Percentiles rank a stretch among this genome's conserved stretches.
phyloP scores from a whole-genome alignment of 2,888 invertebrate genomes.

The Conomelus anceps region DNA sequence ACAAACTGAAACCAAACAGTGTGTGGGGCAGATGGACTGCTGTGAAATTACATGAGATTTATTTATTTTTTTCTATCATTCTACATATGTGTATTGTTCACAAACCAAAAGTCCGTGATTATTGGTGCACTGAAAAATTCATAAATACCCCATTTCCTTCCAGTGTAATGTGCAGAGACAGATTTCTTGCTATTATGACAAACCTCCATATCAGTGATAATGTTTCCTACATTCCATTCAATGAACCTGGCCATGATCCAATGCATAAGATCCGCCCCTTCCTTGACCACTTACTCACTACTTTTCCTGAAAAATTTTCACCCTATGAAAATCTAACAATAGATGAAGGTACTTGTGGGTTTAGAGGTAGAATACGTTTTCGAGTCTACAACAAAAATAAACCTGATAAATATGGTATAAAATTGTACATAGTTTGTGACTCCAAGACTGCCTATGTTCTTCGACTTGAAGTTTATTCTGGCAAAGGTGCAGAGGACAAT shows the following conservation, averaged over 20 bases:
- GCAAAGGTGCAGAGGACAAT: constrained; percentile 10
- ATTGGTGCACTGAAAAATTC: constrained; percentile 7
- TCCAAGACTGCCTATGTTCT: constrained; percentile 15
- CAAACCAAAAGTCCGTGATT: constrained; percentile 6
- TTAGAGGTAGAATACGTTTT: constrained; percentile 14
- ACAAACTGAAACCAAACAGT: constrained; percentile 12
- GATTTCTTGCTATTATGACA: constrained; percentile 6
- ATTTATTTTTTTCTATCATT: constrained; percentile 13
- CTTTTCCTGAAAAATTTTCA: constrained; percentile 5
- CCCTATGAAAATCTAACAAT: constrained; percentile 16
- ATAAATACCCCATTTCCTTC: neutral
- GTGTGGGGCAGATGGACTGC: constrained; percentile 9
- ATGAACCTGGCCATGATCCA: constrained; percentile 4
- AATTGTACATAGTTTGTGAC: constrained; percentile 15
- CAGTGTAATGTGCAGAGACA: constrained; percentile 4
- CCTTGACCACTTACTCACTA: neutral
- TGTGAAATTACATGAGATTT: neutral
- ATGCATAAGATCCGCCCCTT: constrained; percentile 9
- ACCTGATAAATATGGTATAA: constrained; percentile 17
- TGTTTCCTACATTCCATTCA: neutral
- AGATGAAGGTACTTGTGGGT: constrained; percentile 19
- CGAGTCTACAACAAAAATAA: constrained; percentile 8
- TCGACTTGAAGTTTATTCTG: constrained; percentile 12
- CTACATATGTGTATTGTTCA: constrained; percentile 12
- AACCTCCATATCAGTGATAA: constrained; percentile 17